Evolutionary conservation across 2,888 invertebrate genomes (phyloP), one percentile per base, ranked within the genome.

Genomic region (Selenia dentaria): DNA sequence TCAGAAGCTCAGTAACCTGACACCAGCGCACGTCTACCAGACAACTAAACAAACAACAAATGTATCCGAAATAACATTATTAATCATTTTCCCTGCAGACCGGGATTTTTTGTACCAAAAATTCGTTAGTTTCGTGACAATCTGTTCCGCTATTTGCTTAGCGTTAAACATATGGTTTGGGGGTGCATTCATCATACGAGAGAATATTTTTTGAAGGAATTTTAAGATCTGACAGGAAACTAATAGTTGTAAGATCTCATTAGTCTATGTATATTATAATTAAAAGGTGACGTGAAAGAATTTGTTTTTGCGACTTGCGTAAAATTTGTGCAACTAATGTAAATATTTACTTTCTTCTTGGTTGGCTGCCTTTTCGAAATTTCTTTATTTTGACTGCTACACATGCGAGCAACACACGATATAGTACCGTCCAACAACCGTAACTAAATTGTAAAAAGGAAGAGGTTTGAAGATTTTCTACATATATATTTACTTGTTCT

Each of bases 91-190:
- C 75, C 69, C 55, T 70, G 57, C 69, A 50, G 66, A 64, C 65
- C 56, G 56, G 60, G 59, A 60, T 77, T 83, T 87, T 87, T 78
- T 50, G 75, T 67, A 64, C 61, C 52, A 64, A 65, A 81, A 86
- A 88, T 89, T 84, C 83, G 87, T 89, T 81, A 85, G 78, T 85
- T 83, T 83, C 79, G 74, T 85, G 83, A 85, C 89, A 83, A 84
- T 86, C 88, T 85, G 90, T 90, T 90, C 87, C 89, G 90, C 83
- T 90, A 87, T 90, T 90, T 87, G 86, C 88, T 86, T 80, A 79
- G 74, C 69, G 79, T 83, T 74, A 82, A 86, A 85, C 90, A 90
- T 79, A 88, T 89, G 89, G 74, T 59, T 48, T 57, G 52, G 48
- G 54, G 46, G 60, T 49, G 59, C 80, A 84, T 88, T 73, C 73